phyloP scores from a whole-genome alignment of 2,113 vertebrate genomes.

The Alexandromys fortis region DNA sequence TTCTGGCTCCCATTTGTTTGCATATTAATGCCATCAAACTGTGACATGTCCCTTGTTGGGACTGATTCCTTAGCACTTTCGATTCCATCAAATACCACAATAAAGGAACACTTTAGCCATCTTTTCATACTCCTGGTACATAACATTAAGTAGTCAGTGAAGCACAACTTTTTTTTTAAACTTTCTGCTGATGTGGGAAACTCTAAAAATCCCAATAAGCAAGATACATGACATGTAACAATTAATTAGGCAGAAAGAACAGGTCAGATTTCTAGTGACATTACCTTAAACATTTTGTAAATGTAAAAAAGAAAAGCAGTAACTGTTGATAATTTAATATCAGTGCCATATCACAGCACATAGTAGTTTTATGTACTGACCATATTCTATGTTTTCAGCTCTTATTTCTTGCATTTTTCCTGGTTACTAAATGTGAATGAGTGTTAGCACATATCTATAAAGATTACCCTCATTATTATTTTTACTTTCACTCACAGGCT shows the following conservation, averaged over 20 bases:
- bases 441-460: background rate
- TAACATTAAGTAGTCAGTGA: slow-evolving; percentile 45
- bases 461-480: background rate
- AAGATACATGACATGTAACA: slow-evolving; percentile 51
- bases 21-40: slow-evolving; percentile 70
- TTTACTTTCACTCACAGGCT: background rate
- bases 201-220: slow-evolving; percentile 36
- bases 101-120: background rate
- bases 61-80: background rate
- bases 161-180: slow-evolving; percentile 45
- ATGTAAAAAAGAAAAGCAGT: slow-evolving; percentile 26
- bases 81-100: slow-evolving; percentile 33
- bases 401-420: background rate
- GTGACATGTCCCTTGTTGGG: slow-evolving; percentile 36
- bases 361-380: background rate
- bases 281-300: background rate
- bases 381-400: background rate
- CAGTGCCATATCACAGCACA: background rate
- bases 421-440: background rate
- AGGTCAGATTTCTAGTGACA: slow-evolving; percentile 53
- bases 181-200: slow-evolving; percentile 69
- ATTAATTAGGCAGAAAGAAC: slow-evolving; percentile 63
- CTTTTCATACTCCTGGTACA: slow-evolving; percentile 22
- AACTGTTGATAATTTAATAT: background rate
- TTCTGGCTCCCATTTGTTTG: slow-evolving; percentile 55